Evolutionary conservation across 2,113 vertebrate species (phyloP), one percentile per base, ranked within the genome.

Genomic region (Chroicocephalus ridibundus): DNA sequence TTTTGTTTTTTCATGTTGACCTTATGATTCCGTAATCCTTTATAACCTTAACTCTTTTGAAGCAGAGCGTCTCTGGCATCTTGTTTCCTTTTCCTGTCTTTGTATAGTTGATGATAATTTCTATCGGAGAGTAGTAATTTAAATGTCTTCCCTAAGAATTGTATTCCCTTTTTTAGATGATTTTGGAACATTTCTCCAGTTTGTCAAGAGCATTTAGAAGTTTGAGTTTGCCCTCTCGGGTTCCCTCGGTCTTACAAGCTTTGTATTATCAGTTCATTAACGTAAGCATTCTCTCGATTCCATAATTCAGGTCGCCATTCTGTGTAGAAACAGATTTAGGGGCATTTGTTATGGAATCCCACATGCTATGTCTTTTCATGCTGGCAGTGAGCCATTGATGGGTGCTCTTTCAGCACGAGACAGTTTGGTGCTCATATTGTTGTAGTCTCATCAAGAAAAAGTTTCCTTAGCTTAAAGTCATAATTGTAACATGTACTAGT

Each of bases 361-460:
- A 44, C 1, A 1, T 20, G 32, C 49, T 47, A 2, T 3, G 0
- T 66, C 58, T 76, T 68, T 38, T 47, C n/a, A 18, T n/a, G n/a
- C 15, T 69, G 38, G 3, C 65, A 47, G 42, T 11, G 64, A 93
- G 26, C 64, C 44, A 38, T 9, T n/a, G 34, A 38, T 38, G 16
- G 34, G 21, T 44, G 29, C 17, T 44, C 6, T 60, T 38, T 38
- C 24, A 69, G 42, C 34, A 8, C 22, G 10, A 61, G 22, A 32
- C 24, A 74, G 6, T 32, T 86, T 58, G 58, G 44, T 60, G 49
- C 64, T 77, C 22, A 10, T 47, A 18, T 13, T 64, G 32, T 25
- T 74, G 49, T 27, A 49, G 44, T 42, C 22, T 58, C 26, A 42
- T 68, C 2, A 1, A 65, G 52, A 65, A 47, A 49, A 49, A 10